Base-by-base conservation (phyloP, 2,888 invertebrate genomes). In the Bibio marci region DNA sequence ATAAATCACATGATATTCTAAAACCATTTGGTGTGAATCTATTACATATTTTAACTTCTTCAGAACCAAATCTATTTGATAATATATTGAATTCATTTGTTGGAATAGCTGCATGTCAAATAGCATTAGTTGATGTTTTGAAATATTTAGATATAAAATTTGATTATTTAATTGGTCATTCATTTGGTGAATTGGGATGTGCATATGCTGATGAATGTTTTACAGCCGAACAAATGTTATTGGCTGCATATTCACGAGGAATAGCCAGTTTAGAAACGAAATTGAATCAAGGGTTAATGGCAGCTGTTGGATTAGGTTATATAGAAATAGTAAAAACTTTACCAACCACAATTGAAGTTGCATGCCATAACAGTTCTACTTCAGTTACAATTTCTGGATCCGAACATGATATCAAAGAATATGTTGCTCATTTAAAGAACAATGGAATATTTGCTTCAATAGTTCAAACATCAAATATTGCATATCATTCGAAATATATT, bases 171-270 rank as follows among this genome's bases (percentile, higher is more conserved):
- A 65, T 67, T 50, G 67, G 91, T 19, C 87, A 90, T 61, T 88
- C 88, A n/a, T 81, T 86, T 0, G 91, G 91, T 19, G 91, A 91
- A 57, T 65, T 91, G 4, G 87, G 83, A 91, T 55, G 86, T 10
- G 33, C 18, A 11, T 33, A 33, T 33, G 33, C 33, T 19, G 33
- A 33, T 33, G 33, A 82, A 2, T 80, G 81, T 50, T 71, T 90
- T 49, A 81, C 83, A 0, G 72, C 77, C 1, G 81, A 85, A 50
- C 77, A 87, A 59, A 79, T 80, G 63, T 75, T 88, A 44, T 59
- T 82, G 18, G 69, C 77, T 3, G 80, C 86, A 0, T 86, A 85
- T 59, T 78, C 76, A 58, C 65, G 85, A 54, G 83, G 82, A 2
- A 61, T 69, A 40, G 76, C 77, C 10, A 75, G 76, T 4, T 54